Percentiles rank a stretch among this genome's conserved stretches.
Conservation (phyloP, 2,113 vertebrate genomes). For the Tricholaema leucomelas region DNA sequence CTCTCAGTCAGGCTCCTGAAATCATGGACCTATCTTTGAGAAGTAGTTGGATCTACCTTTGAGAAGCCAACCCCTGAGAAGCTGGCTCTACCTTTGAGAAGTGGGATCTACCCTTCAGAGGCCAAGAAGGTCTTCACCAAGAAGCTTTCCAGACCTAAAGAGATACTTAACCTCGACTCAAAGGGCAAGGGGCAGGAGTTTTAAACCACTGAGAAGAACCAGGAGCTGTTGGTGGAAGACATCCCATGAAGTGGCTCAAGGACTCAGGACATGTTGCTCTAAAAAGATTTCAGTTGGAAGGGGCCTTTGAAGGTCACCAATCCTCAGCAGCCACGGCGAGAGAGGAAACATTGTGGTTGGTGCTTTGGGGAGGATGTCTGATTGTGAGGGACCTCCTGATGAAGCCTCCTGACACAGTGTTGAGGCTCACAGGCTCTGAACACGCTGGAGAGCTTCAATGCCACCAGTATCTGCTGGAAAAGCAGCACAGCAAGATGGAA, state of each 20-base stretch:
- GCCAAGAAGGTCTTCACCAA: not conserved
- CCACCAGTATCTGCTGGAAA: not conserved
- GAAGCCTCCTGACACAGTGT: too few species aligned
- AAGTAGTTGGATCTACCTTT: not conserved
- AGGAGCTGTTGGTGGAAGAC: not conserved
- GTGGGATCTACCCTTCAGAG: not conserved
- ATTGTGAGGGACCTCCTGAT: not conserved
- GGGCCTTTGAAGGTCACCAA: too few species aligned
- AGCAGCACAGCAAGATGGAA: not conserved
- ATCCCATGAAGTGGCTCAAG: not conserved
- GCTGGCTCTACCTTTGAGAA: not conserved
- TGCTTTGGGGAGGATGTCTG: not conserved
- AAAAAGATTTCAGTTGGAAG: not conserved
- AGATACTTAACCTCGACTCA: not conserved
- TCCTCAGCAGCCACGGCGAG: not conserved
- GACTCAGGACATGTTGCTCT: too few species aligned
- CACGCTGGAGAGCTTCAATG: not conserved
- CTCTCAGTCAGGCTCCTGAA: not conserved
- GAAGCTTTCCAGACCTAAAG: not conserved
- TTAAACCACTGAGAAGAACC: not conserved
- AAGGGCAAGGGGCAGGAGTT: not conserved
- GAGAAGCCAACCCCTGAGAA: not conserved
- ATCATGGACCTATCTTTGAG: not conserved
- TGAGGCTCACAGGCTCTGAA: not conserved
- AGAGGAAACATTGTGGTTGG: not conserved